Evolutionary conservation across 2,113 vertebrate genomes (phyloP), one percentile per base, ranked within the genome.

Genomic region (Myrmecobius fasciatus): DNA sequence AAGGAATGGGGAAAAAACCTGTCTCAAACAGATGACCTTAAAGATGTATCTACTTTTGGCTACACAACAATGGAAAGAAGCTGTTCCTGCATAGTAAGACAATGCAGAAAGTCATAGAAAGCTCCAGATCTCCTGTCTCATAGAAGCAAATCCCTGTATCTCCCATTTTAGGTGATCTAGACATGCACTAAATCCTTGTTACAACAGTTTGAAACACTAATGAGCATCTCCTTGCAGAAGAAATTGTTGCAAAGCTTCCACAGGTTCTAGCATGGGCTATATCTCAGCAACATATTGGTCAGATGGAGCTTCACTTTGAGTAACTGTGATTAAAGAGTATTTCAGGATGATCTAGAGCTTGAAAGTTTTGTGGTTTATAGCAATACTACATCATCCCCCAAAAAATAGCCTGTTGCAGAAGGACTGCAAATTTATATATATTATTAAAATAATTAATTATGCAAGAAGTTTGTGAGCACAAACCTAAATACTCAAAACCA

Each of bases 361-460:
- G 96, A 93, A 67, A 92, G 51, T 92, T 96, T 95, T 94, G 91
- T 96, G 93, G 91, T 94, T 96, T 94, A 36, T 8, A 96, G 52
- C 31, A 96, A 56, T 89, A 91, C 95, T 97, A 97, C 95, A 95
- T 97, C 97, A 97, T 97, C 75, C 91, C 95, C 91, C 95, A 97
- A 97, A 95, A 75, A 94, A 93, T 25, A 96, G 91, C 53, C 95
- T 92, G 5, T 90, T 93, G 89, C 91, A 25, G 92, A 95, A 91
- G 89, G 36, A 95, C 53, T 89, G 90, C 67, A 97, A 94, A 98
- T 97, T 96, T 97, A 52, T 67, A 98, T 97, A 95, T 97, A 52
- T 67, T 67, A 91, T 89, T 36, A 47, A 88, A 95, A 95, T 96
- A 94, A 95, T 97, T 97, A 94, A 75, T 83, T 83, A 43, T 96